Conservation (phyloP, 2,797 vertebrate species). For the Syncerus caffer region DNA sequence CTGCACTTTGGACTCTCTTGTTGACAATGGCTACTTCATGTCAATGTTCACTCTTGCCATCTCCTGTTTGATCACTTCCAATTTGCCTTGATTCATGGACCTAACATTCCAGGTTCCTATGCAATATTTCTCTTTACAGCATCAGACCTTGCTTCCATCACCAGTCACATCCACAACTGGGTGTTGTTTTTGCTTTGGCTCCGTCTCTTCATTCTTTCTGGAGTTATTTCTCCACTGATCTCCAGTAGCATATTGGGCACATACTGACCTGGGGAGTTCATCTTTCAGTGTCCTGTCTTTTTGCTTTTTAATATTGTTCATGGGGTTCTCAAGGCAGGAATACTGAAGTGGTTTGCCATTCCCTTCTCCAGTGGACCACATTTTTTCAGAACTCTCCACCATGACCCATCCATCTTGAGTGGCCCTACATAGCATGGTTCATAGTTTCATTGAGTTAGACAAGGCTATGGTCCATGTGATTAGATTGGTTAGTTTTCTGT, state of each 20-base stretch:
- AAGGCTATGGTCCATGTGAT: background rate
- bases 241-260: background rate
- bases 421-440: background rate
- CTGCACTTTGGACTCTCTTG: fast-evolving
- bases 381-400: background rate
- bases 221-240: background rate
- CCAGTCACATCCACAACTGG: background rate
- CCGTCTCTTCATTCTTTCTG: background rate
- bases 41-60: background rate
- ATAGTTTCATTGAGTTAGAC: background rate
- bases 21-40: background rate
- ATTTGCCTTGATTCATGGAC: background rate
- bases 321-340: background rate
- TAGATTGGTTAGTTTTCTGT: background rate
- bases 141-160: background rate
- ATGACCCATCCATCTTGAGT: background rate
- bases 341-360: background rate
- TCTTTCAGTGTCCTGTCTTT: background rate
- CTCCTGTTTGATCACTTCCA: background rate
- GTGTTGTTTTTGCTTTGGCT: background rate
- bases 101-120: background rate
- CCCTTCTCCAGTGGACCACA: background rate
- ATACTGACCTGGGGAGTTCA: background rate
- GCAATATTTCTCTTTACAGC: background rate
- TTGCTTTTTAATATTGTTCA: background rate